Conservation (phyloP, 1,140 invertebrate genomes). For the Goniozus legneri region DNA sequence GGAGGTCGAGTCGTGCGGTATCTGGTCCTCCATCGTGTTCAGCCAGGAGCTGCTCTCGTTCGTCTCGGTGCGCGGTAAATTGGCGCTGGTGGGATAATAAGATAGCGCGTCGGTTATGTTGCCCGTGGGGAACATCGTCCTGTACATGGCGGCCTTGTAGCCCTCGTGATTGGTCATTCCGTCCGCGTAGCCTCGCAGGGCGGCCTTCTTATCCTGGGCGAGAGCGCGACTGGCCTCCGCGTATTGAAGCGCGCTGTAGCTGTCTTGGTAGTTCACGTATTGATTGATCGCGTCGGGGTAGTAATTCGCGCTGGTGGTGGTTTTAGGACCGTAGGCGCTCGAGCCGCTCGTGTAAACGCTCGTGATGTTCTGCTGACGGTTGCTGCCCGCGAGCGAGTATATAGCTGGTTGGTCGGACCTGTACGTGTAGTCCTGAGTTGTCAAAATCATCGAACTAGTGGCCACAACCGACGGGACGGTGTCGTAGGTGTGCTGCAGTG, state of each 20-base stretch:
- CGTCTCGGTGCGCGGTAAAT: conserved; percentile 56
- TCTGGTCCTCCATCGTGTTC: conserved; percentile 57
- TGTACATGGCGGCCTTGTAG: conserved; percentile 63
- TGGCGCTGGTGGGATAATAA: conserved; percentile 70
- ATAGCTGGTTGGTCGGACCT: conserved; percentile 64
- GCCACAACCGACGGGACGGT: conserved; percentile 24
- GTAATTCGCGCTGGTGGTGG: conserved; percentile 50
- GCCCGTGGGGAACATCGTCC: conserved; percentile 66
- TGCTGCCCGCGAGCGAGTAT: conserved; percentile 70
- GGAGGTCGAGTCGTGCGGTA: conserved; percentile 55
- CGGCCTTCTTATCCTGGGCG: conserved; percentile 51
- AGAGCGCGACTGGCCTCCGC: conserved; percentile 40
- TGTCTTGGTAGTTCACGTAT: conserved; percentile 57
- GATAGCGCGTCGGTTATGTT: conserved; percentile 73
- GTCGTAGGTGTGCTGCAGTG: conserved; percentile 32
- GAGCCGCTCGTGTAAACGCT: conserved; percentile 68
- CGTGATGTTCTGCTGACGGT: conserved; percentile 65
- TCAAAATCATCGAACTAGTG: no score
- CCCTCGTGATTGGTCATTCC: conserved; percentile 62
- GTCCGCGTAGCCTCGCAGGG: conserved; percentile 55
- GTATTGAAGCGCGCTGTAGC: conserved; percentile 36
- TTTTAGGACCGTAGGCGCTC: conserved; percentile 58
- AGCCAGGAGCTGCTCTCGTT: conserved; percentile 60
- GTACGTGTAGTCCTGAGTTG: conserved; percentile 56
- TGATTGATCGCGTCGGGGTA: conserved; percentile 69